These are phyloP conservation scores for Lacanobia wlatinum DNA, from an alignment of 2,888 invertebrate genomes.

Conservation along the genomic window DNA sequence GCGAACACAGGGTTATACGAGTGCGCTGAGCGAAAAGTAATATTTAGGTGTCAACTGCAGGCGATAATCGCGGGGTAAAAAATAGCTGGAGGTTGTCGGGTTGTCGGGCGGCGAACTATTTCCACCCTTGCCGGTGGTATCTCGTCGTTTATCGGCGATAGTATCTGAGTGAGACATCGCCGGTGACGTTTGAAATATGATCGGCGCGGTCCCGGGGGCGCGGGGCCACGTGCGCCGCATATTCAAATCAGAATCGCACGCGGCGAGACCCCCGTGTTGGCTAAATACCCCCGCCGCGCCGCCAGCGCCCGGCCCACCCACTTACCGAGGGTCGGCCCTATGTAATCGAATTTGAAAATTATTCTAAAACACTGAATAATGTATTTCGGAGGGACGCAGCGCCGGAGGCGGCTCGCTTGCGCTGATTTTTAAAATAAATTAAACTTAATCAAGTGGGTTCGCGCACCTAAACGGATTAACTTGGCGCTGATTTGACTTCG, in stretches of 20 bases:
- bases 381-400: slow-evolving; percentile 87
- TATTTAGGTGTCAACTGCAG: slow-evolving; percentile 90
- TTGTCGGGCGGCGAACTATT: slow-evolving; percentile 80
- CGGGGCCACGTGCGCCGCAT: slow-evolving; percentile 89
- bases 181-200: slow-evolving; percentile 91
- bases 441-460: slow-evolving; percentile 91
- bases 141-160: slow-evolving; percentile 89
- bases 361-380: slow-evolving; percentile 91
- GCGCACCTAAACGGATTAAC: slow-evolving; percentile 91
- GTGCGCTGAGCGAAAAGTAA: slow-evolving; percentile 84
- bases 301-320: slow-evolving; percentile 85
- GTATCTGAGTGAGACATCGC: slow-evolving; percentile 91
- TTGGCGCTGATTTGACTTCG: slow-evolving; percentile 89
- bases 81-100: slow-evolving; percentile 81
- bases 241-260: slow-evolving; percentile 90
- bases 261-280: slow-evolving; percentile 90
- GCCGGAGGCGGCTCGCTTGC: slow-evolving; percentile 86
- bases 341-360: slow-evolving; percentile 91
- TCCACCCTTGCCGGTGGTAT: slow-evolving; percentile 86
- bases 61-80: slow-evolving; percentile 90
- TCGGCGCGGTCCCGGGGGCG: slow-evolving; percentile 88
- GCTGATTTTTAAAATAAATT: slow-evolving; percentile 91
- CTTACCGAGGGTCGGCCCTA: slow-evolving; percentile 90
- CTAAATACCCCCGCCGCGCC: slow-evolving; percentile 89
- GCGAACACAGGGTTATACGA: slow-evolving; percentile 72